Evolutionary conservation across 2,797 vertebrate genomes (phyloP), one percentile per base, ranked within the genome.

Genomic region (Parotocinclus haroldoi): DNA sequence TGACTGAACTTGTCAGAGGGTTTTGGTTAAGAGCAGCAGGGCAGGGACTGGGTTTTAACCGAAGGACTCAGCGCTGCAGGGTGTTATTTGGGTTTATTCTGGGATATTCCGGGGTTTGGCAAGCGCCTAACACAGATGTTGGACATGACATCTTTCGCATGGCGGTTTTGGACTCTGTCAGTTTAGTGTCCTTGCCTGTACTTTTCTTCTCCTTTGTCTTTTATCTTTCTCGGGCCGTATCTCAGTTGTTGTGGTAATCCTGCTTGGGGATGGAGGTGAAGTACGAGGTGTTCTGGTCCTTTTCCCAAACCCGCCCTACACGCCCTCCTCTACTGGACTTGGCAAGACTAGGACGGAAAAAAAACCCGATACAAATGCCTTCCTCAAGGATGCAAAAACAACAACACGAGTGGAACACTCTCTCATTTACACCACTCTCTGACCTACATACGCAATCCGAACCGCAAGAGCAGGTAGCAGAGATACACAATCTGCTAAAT

Each of bases 261-360:
- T 11, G 44, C 42, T 46, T 27, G 44, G 27, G 9, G 13, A 7
- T 57, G 45, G 18, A 18, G 60, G 17, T 5, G 3, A 19, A 51
- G 39, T 44, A 56, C 16, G 52, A 56, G 58, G 36, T 42, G 45
- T 51, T 72, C 53, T 13, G 39, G 7, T 55, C 63, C 63, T 62
- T n/a, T n/a, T n/a, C 63, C 52, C 46, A 79, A 83, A 82, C 82
- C 27, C 83, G 56, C 89, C 88, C 89, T 89, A 81, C 66, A 73
- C 56, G 74, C 82, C 72, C 68, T 85, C 69, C 16, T 50, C 80
- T 68, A 52, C 51, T 76, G 53, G 50, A 60, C 66, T 48, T 58
- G 56, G 45, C 27, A 55, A 66, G 42, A 55, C 10, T 9, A 16
- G 16, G n/a, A 16, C n/a, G 14, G 7, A 6, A 9, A 50, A 7